Evolutionary conservation across 1,140 invertebrate species (phyloP).

Genomic region (Lasioglossum baleicum): DNA sequence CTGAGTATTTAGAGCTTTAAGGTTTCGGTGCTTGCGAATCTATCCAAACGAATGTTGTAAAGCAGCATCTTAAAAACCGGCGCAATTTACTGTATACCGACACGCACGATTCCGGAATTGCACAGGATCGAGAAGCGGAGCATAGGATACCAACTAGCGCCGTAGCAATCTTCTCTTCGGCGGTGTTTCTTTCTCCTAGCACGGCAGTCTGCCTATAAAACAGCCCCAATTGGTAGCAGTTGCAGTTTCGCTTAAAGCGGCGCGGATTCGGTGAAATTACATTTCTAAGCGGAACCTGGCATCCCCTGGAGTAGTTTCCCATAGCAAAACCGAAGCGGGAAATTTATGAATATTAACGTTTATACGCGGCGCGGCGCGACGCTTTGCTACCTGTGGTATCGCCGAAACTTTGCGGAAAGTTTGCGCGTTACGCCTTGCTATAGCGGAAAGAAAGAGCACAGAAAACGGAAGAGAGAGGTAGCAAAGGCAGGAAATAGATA

Average conservation of each 20-base stretch:
- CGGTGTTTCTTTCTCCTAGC: neutral
- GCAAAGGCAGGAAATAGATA: too few relatives aligned
- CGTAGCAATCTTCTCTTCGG: neutral
- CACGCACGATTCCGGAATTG: too few relatives aligned
- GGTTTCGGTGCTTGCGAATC: too few relatives aligned
- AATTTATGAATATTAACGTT: conserved; percentile 54
- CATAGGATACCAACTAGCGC: neutral
- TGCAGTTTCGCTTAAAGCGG: conserved; percentile 4
- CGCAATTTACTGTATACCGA: too few relatives aligned
- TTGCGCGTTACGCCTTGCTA: neutral
- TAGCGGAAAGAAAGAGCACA: too few relatives aligned
- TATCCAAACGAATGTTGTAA: too few relatives aligned
- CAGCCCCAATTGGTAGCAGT: neutral
- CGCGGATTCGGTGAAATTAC: conserved; percentile 20
- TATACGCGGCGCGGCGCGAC: neutral
- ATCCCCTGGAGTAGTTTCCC: neutral
- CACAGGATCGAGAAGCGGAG: too few relatives aligned
- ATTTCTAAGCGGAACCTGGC: conserved; percentile 7
- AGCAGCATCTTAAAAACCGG: too few relatives aligned
- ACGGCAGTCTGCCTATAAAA: conserved; percentile 3
- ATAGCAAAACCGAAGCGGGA: conserved; percentile 20
- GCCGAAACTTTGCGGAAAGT: conserved; percentile 21
- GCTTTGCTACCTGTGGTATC: conserved; percentile 10
- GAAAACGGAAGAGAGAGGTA: too few relatives aligned
- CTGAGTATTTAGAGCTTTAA: too few relatives aligned